A percentile compares a stretch with the other conserved stretches of the same genome.
These are phyloP conservation scores for Sesia apiformis DNA, from an alignment of 2,888 invertebrate species.

Conservation along the genomic window DNA sequence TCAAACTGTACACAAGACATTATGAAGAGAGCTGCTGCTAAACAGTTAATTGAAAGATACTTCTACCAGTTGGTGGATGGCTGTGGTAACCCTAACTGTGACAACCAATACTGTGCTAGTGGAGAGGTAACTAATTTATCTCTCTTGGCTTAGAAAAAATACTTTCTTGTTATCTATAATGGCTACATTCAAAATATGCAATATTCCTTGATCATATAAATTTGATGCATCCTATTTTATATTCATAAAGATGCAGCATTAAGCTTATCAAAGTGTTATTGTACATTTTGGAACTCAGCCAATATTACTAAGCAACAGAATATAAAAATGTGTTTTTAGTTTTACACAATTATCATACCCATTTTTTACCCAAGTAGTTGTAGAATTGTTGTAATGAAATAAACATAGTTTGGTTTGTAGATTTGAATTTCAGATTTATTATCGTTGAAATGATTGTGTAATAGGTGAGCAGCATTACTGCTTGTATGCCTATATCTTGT, in stretches of 20 bases:
- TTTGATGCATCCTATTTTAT: neutral
- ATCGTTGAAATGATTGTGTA: too few species aligned
- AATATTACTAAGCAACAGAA: too few species aligned
- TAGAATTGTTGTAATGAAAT: too few species aligned
- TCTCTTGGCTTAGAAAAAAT: neutral
- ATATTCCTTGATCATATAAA: neutral
- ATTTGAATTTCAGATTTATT: too few species aligned
- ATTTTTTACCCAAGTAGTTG: too few species aligned
- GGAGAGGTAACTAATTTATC: conserved; percentile 80
- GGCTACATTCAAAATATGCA: neutral
- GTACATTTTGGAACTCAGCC: too few species aligned
- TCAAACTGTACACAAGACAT: conserved; percentile 68
- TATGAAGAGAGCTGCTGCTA: conserved; percentile 85
- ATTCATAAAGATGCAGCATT: neutral
- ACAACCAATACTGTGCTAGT: conserved; percentile 91
- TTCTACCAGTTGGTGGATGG: conserved; percentile 94
- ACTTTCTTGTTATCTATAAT: neutral
- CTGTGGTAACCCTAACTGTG: conserved; percentile 91
- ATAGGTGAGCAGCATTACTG: too few species aligned
- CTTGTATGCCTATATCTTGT: too few species aligned
- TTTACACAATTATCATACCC: too few species aligned
- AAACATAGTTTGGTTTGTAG: too few species aligned
- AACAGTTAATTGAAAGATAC: conserved; percentile 91
- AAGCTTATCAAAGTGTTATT: neutral
- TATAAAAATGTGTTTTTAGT: too few species aligned